A percentile compares a stretch with the other conserved stretches of the same genome.
Conservation (phyloP, 2,113 vertebrate genomes). For the Perca fluviatilis region DNA sequence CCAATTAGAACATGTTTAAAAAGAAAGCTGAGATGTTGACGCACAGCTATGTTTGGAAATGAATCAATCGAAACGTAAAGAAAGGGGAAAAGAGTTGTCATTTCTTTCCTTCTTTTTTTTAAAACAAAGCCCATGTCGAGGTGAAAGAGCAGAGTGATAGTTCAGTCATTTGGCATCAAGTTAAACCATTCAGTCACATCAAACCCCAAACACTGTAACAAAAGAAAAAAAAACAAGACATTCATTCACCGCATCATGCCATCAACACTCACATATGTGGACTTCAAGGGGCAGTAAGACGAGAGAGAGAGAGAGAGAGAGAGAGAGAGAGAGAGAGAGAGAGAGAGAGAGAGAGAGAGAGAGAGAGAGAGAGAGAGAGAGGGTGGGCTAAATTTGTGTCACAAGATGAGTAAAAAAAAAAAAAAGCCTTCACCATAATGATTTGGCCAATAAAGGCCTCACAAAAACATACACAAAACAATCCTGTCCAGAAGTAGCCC, state of each 20-base stretch:
- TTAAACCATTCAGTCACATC: slow-evolving; percentile 66
- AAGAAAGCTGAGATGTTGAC: slow-evolving; percentile 49
- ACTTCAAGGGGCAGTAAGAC: slow-evolving; percentile 75
- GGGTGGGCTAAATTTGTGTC: slow-evolving; percentile 83
- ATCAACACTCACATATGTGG: slow-evolving; percentile 25
- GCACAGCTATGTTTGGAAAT: background rate
- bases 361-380: background rate
- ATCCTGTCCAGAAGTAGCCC: slow-evolving; percentile 18
- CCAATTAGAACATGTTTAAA: background rate
- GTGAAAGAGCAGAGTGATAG: slow-evolving; percentile 49
- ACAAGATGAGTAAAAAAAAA: slow-evolving; percentile 80
- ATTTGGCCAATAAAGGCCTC: slow-evolving; percentile 80
- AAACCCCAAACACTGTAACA: slow-evolving; percentile 51
- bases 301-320: background rate
- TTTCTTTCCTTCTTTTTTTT: background rate
- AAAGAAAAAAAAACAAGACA: slow-evolving; percentile 11
- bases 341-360: background rate
- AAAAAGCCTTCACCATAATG: slow-evolving; percentile 85
- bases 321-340: background rate
- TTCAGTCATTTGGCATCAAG: slow-evolving; percentile 76
- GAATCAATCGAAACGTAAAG: background rate
- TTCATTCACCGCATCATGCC: slow-evolving; percentile 8
- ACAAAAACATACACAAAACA: slow-evolving; percentile 31
- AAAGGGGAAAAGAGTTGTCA: background rate
- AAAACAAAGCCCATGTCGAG: slow-evolving; percentile 27